These are phyloP conservation scores for Asbolus verrucosus DNA, from an alignment of 1,140 invertebrate species.

Conservation along the genomic window DNA sequence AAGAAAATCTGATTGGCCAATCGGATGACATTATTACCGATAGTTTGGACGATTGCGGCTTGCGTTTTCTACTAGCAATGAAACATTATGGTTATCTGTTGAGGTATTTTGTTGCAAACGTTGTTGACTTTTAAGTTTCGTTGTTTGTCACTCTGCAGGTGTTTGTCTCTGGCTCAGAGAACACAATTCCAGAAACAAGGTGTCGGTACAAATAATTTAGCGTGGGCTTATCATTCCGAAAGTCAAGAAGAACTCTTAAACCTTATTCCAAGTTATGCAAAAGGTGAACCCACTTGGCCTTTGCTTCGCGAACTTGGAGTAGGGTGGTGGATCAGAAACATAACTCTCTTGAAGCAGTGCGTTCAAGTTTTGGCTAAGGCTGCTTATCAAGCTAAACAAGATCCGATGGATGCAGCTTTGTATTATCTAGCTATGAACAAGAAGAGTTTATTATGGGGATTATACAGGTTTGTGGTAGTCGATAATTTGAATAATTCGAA, in stretches of 20 bases:
- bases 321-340: constrained; percentile 97
- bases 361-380: constrained; percentile 96
- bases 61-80: constrained; percentile 96
- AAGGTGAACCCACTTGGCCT: constrained; percentile 89
- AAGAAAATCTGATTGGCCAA: constrained; percentile 76
- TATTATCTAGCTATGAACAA: constrained; percentile 99
- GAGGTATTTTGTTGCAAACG: no score
- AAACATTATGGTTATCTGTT: constrained; percentile 97
- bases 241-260: constrained; percentile 95
- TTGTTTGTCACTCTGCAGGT: constrained; percentile 67
- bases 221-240: constrained; percentile 99
- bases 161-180: constrained; percentile 89
- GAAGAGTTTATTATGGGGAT: constrained; percentile 95
- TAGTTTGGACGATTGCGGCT: constrained; percentile 96
- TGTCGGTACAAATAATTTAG: constrained; percentile 91
- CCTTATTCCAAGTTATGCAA: constrained; percentile 89
- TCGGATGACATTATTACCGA: constrained; percentile 78
- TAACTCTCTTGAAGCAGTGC: constrained; percentile 82
- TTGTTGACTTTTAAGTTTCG: no score
- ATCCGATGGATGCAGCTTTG: constrained; percentile 97
- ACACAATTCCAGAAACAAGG: constrained; percentile 89
- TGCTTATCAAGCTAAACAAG: constrained; percentile 88
- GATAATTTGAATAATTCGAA: neutral
- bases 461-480: constrained; percentile 73
- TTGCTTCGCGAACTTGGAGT: constrained; percentile 92